These are phyloP conservation scores for Catocala fraxini DNA, from an alignment of 2,888 invertebrate genomes.

Conservation along the genomic window DNA sequence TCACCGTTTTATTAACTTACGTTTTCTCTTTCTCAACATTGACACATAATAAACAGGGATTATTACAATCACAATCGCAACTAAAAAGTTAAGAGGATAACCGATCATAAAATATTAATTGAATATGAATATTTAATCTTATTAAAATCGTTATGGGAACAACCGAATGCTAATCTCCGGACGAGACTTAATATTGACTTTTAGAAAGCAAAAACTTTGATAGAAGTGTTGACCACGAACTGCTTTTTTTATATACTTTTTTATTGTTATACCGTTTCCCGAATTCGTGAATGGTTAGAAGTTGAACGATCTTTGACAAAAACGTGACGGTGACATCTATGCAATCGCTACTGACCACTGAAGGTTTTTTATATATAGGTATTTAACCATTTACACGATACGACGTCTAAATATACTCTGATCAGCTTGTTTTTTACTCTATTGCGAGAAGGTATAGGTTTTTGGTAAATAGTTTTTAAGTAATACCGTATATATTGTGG, in stretches of 20 bases:
- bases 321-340: conserved; percentile 47
- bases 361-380: conserved; percentile 8
- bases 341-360: conserved; percentile 17
- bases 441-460: neutral
- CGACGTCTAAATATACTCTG: conserved; percentile 16
- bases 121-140: conserved; percentile 19
- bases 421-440: neutral
- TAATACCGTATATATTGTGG: too few relatives aligned
- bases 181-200: conserved; percentile 51
- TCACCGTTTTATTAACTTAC: too few relatives aligned
- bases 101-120: conserved; percentile 27
- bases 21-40: too few relatives aligned
- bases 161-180: conserved; percentile 32
- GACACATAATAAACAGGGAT: conserved; percentile 8
- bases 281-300: conserved; percentile 56
- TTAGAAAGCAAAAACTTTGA: conserved; percentile 58
- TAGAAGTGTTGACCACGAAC: conserved; percentile 61
- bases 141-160: conserved; percentile 31
- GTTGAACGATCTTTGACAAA: conserved; percentile 63
- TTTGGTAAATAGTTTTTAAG: neutral
- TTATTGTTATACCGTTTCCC: conserved; percentile 54
- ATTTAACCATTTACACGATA: conserved; percentile 12
- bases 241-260: conserved; percentile 53
- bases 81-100: conserved; percentile 15
- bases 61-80: conserved; percentile 38